Evolutionary conservation across 2,888 invertebrate genomes (phyloP).

Genomic region (Polyploca ridens): DNA sequence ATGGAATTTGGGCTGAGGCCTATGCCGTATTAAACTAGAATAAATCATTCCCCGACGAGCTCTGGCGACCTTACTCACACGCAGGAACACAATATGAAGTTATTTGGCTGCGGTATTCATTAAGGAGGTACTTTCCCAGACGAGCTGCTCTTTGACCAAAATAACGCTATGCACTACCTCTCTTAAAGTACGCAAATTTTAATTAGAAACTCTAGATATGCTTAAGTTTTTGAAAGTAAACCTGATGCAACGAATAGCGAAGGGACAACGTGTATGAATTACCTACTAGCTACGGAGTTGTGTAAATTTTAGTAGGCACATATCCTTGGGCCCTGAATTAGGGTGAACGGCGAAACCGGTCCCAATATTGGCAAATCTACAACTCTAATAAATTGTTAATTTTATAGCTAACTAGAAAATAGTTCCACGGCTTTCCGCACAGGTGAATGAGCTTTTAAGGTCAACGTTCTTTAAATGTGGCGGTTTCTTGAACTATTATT

Average conservation of each 20-base stretch:
- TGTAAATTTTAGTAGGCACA: slow-evolving; percentile 43
- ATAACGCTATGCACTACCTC: too few species aligned
- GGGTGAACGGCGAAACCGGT: slow-evolving; percentile 54
- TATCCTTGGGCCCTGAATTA: slow-evolving; percentile 59
- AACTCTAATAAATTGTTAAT: slow-evolving; percentile 8
- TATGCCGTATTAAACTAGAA: too few species aligned
- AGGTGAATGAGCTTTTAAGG: neutral
- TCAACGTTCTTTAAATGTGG: too few species aligned
- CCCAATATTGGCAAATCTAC: slow-evolving; percentile 28
- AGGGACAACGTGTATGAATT: slow-evolving; percentile 39
- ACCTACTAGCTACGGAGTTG: slow-evolving; percentile 32
- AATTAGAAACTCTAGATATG: slow-evolving; percentile 17
- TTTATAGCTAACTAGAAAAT: slow-evolving; percentile 5
- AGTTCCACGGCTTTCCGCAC: slow-evolving; percentile 4
- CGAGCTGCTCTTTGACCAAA: too few species aligned
- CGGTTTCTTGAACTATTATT: neutral
- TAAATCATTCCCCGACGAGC: neutral
- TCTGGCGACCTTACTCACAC: too few species aligned
- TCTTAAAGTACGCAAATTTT: neutral
- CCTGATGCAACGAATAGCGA: slow-evolving; percentile 45
- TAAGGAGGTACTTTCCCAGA: too few species aligned
- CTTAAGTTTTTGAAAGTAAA: slow-evolving; percentile 41
- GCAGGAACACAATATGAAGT: too few species aligned
- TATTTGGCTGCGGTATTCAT: too few species aligned
- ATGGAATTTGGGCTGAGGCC: too few species aligned